Percentiles rank a stretch among this genome's conserved stretches.
phyloP scores from a whole-genome alignment of 2,888 invertebrate species.

The Pyrrhia umbra region DNA sequence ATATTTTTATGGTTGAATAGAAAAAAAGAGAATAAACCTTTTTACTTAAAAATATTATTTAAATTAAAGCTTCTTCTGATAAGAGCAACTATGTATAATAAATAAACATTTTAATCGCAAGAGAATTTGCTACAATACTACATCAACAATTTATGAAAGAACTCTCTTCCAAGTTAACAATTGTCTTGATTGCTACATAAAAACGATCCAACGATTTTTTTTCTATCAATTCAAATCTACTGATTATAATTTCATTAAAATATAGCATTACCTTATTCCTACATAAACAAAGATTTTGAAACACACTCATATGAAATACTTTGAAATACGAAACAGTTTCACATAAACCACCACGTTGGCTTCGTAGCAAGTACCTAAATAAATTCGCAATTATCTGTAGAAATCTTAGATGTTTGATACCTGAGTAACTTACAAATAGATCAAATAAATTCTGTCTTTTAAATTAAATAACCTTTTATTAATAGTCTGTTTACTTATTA shows the following conservation, averaged over 20 bases:
- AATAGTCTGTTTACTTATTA: conserved; percentile 25
- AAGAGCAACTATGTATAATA: too few species aligned
- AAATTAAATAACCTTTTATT: conserved; percentile 38
- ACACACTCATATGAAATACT: background rate
- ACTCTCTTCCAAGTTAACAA: too few species aligned
- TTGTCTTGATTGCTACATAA: too few species aligned
- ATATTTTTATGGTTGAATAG: too few species aligned
- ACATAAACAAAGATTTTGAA: background rate
- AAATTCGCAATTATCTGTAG: conserved; percentile 34
- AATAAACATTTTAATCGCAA: too few species aligned
- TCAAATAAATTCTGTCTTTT: conserved; percentile 39
- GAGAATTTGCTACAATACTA: too few species aligned
- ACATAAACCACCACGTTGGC: conserved; percentile 14
- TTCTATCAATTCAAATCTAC: too few species aligned
- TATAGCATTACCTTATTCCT: background rate
- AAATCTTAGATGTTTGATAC: conserved; percentile 40
- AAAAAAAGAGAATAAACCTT: too few species aligned
- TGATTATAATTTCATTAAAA: background rate
- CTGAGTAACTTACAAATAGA: conserved; percentile 36
- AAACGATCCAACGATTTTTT: too few species aligned
- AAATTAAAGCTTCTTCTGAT: too few species aligned
- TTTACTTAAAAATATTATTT: too few species aligned
- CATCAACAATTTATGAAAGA: too few species aligned
- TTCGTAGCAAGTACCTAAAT: conserved; percentile 28
- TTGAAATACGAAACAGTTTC: conserved; percentile 7